These are phyloP conservation scores for Phania funesta DNA, from an alignment of 2,888 invertebrate species.

Conservation along the genomic window DNA sequence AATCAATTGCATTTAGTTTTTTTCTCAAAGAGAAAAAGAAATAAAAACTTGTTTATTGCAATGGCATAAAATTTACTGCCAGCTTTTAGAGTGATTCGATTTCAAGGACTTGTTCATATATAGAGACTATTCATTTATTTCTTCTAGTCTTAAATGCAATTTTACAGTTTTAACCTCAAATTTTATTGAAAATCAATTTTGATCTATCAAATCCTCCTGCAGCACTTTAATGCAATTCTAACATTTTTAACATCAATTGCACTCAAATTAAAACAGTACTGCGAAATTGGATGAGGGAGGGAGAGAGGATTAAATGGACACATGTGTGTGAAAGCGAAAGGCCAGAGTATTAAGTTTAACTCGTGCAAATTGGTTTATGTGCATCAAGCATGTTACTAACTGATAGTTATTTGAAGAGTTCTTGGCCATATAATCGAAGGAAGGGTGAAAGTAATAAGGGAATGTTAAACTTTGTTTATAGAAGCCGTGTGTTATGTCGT, in stretches of 20 bases:
- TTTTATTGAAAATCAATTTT: conserved; percentile 47
- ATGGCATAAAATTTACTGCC: conserved; percentile 22
- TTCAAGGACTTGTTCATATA: not conserved
- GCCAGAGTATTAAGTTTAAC: too few relatives aligned
- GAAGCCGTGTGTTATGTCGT: too few relatives aligned
- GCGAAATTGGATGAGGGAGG: not conserved
- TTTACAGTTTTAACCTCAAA: conserved; percentile 29
- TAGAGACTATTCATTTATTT: not conserved
- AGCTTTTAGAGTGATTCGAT: conserved; percentile 1
- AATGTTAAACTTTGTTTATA: too few relatives aligned
- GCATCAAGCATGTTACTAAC: too few relatives aligned
- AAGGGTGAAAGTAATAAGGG: too few relatives aligned
- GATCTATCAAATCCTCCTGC: not conserved
- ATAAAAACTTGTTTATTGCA: not conserved
- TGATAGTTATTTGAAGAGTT: too few relatives aligned
- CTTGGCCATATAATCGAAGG: too few relatives aligned
- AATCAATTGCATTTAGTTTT: not conserved
- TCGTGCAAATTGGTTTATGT: too few relatives aligned
- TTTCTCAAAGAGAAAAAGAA: not conserved
- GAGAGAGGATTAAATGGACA: not conserved
- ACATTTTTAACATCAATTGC: conserved; percentile 47
- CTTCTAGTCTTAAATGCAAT: conserved; percentile 13
- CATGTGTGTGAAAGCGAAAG: not conserved
- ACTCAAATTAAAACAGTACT: conserved; percentile 26
- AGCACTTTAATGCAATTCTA: conserved; percentile 41